These are phyloP conservation scores for Cataglyphis hispanica DNA, from an alignment of 1,140 invertebrate species.

Conservation along the genomic window DNA sequence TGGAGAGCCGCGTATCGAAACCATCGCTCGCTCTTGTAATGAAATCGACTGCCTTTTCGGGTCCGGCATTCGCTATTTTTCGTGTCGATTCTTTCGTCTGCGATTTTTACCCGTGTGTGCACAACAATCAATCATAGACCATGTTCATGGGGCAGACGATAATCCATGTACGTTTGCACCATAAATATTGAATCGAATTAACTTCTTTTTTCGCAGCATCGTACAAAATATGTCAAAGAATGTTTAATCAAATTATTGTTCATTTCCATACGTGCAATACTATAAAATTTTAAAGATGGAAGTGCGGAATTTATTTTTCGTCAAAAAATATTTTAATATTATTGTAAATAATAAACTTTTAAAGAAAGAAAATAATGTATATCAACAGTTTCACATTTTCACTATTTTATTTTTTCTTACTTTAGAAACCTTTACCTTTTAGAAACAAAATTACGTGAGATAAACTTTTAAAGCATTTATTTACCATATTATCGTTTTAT, in stretches of 20 bases:
- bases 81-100: background rate
- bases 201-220: background rate
- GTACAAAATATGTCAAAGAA: background rate
- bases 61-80: background rate
- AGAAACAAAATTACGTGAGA: background rate
- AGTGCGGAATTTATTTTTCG: background rate
- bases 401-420: background rate
- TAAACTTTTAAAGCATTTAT: slow-evolving; percentile 4
- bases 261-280: background rate
- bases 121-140: no score
- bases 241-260: background rate
- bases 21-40: slow-evolving; percentile 24
- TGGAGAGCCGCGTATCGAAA: slow-evolving; percentile 48
- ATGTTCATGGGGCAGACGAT: background rate
- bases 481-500: no score
- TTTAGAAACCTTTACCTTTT: background rate
- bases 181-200: background rate
- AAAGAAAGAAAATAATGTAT: background rate
- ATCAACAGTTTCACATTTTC: background rate
- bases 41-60: slow-evolving; percentile 45
- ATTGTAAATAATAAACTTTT: background rate
- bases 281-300: background rate
- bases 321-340: slow-evolving; percentile 16
- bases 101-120: background rate
- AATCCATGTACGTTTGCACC: background rate